Conservation (phyloP, 2,888 invertebrate genomes). For the Dryadula phaetusa region DNA sequence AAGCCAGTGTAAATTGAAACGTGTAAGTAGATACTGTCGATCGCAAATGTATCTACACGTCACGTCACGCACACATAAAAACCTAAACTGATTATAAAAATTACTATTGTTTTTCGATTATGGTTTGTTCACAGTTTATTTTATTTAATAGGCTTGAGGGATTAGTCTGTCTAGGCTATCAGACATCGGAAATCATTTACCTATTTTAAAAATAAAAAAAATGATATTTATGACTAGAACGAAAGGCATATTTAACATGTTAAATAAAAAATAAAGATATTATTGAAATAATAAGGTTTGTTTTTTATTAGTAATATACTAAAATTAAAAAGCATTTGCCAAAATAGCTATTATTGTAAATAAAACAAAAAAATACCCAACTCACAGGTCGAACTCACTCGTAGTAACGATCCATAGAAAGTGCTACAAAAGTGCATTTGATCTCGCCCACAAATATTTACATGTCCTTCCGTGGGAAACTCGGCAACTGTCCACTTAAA, state of each 20-base stretch:
- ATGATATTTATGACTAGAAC: too few species aligned
- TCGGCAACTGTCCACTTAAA: constrained; percentile 42
- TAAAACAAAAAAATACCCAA: background rate
- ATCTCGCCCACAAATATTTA: constrained; percentile 69
- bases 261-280: too few species aligned
- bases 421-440: constrained; percentile 64
- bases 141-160: background rate
- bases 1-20: constrained; percentile 58
- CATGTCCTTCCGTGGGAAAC: constrained; percentile 53
- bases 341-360: background rate
- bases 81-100: constrained; percentile 52
- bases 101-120: constrained; percentile 52
- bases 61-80: constrained; percentile 55
- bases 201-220: background rate
- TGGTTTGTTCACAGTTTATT: background rate
- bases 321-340: too few species aligned
- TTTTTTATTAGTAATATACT: too few species aligned
- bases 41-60: constrained; percentile 54
- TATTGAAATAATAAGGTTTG: too few species aligned
- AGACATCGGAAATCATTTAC: background rate
- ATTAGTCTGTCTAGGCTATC: too few species aligned
- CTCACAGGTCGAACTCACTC: background rate
- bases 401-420: constrained; percentile 39
- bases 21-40: constrained; percentile 59
- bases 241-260: too few species aligned